phyloP scores from a whole-genome alignment of 2,113 vertebrate genomes.

The Podocnemis expansa region DNA sequence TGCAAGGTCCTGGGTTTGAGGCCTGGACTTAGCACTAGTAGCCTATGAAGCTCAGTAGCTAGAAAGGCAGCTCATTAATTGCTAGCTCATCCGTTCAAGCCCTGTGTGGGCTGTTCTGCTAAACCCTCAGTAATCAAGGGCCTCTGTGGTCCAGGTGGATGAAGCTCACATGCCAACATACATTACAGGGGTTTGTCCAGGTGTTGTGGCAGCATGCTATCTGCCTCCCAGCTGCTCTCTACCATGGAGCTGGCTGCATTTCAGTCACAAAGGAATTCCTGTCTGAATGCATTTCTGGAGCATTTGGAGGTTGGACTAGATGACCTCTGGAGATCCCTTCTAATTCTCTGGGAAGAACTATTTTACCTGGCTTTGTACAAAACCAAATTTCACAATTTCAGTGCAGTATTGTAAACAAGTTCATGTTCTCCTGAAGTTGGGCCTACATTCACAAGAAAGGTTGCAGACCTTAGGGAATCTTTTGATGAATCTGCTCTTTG shows the following conservation, averaged over 20 bases:
- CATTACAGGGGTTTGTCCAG: background rate
- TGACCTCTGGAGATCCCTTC: no score
- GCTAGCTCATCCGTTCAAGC: no score
- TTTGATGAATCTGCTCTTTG: background rate
- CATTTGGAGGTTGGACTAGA: no score
- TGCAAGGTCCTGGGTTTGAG: no score
- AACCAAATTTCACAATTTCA: background rate
- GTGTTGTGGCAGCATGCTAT: background rate
- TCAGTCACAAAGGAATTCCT: background rate
- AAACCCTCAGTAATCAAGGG: background rate
- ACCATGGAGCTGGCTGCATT: background rate
- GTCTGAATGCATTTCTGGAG: background rate
- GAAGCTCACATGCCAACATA: background rate
- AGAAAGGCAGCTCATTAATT: no score
- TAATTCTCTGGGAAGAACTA: no score
- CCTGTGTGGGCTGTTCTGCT: no score
- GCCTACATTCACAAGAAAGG: background rate
- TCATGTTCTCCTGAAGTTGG: rapidly evolving
- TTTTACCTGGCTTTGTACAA: background rate
- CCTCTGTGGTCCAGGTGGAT: rapidly evolving
- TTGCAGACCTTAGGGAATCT: background rate
- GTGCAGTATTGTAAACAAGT: background rate
- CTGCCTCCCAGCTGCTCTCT: constrained; percentile 6
- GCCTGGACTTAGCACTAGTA: no score
- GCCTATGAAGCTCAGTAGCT: no score